Conservation (phyloP, 2,797 vertebrate species). For the Lophotriccus pileatus region DNA sequence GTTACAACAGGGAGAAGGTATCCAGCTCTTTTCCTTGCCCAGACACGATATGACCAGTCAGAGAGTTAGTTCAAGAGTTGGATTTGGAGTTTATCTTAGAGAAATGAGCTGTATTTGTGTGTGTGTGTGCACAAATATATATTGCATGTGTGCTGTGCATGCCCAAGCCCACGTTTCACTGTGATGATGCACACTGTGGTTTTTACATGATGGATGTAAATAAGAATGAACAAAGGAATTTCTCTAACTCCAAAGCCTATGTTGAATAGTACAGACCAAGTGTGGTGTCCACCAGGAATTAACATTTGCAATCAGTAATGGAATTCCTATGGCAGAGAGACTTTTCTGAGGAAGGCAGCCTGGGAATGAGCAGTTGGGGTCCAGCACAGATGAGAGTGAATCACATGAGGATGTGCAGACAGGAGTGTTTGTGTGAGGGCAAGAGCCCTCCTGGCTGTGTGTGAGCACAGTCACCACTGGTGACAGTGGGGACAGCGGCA, state of each 20-base stretch:
- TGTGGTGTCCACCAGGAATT: neutral
- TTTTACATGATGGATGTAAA: neutral
- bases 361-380: neutral
- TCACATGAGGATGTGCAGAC: fast-evolving
- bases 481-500: neutral
- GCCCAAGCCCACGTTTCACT: neutral
- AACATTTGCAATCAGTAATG: neutral
- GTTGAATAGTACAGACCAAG: neutral
- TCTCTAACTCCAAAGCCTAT: neutral
- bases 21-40: neutral
- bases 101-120: neutral
- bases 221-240: neutral
- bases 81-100: neutral
- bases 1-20: neutral
- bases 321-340: neutral
- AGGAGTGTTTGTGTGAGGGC: neutral
- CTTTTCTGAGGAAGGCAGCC: neutral
- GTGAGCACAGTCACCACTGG: fast-evolving
- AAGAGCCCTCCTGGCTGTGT: neutral
- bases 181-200: fast-evolving
- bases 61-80: neutral
- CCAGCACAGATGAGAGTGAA: neutral
- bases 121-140: neutral
- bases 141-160: neutral
- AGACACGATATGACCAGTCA: neutral